A percentile compares a stretch with the other conserved stretches of the same genome.
Evolutionary conservation across 2,113 vertebrate species (phyloP).

Genomic region (Xiphophorus maculatus): DNA sequence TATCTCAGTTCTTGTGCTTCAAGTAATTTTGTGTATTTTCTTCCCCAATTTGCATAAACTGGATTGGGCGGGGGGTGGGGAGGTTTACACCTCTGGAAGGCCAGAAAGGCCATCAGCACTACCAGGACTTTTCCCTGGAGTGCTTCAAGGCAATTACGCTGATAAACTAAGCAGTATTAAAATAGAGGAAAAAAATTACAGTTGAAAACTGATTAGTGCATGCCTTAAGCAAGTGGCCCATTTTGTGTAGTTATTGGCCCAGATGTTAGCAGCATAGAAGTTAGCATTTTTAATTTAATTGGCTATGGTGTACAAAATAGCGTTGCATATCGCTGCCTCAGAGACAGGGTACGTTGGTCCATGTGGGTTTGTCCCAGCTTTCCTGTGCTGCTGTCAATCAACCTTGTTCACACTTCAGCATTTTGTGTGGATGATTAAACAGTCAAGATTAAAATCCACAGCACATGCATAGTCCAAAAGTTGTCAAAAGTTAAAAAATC

Average conservation of each 20-base stretch:
- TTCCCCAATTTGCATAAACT: background rate
- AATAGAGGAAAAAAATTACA: background rate
- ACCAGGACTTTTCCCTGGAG: background rate
- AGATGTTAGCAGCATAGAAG: background rate
- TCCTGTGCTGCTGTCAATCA: background rate
- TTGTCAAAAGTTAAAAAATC: too few relatives aligned
- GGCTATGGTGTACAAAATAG: background rate
- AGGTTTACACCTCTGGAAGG: background rate
- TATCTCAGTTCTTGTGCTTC: background rate
- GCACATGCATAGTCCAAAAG: too few relatives aligned
- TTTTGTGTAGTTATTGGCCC: background rate
- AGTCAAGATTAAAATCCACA: too few relatives aligned
- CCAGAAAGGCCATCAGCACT: background rate
- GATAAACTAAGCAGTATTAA: conserved; percentile 4
- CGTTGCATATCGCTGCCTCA: background rate
- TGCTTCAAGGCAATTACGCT: background rate
- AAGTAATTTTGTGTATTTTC: background rate
- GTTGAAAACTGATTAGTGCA: conserved; percentile 4
- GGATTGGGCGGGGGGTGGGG: background rate
- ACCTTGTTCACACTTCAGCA: background rate
- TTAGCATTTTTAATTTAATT: background rate
- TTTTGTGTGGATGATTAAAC: too few relatives aligned
- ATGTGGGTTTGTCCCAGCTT: background rate
- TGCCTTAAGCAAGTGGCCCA: conserved; percentile 2
- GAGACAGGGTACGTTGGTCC: background rate